A percentile compares a stretch with the other conserved stretches of the same genome.
Conservation (phyloP, 2,113 vertebrate species). For the Cyanistes caeruleus region DNA sequence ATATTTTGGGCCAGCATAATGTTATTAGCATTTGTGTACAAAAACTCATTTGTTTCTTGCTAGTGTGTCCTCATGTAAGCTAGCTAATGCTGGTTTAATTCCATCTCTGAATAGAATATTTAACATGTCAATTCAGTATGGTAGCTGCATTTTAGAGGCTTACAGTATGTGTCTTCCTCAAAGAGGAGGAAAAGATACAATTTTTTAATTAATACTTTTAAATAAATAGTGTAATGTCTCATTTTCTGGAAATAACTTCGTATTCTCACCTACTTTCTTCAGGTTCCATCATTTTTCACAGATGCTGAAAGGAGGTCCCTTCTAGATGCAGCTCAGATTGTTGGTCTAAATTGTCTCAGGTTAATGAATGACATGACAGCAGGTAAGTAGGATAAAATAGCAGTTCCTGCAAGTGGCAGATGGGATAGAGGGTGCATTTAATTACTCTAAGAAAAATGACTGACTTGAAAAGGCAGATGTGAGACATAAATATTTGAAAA, state of each 20-base stretch:
- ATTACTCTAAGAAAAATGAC: background rate
- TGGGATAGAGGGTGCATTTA: background rate
- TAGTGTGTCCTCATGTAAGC: background rate
- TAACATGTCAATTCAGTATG: background rate
- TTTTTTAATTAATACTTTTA: background rate
- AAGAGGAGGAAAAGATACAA: background rate
- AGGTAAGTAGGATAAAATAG: slow-evolving; percentile 60
- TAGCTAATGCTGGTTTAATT: background rate
- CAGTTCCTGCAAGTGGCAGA: background rate
- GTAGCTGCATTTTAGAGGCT: background rate
- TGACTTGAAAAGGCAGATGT: background rate
- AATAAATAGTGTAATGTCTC: background rate
- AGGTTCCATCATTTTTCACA: slow-evolving; percentile 86
- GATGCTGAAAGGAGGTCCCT: slow-evolving; percentile 84
- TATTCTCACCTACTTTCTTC: background rate
- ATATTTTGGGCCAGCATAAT: background rate
- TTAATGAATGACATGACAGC: slow-evolving; percentile 87
- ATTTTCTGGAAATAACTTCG: background rate
- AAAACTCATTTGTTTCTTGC: background rate
- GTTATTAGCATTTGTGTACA: background rate
- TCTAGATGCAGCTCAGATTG: slow-evolving; percentile 82
- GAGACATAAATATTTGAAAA: background rate
- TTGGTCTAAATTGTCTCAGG: slow-evolving; percentile 80
- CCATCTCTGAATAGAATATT: background rate
- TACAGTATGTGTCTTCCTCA: background rate